Conservation (phyloP, 2,113 vertebrate genomes). For the Megaceryle maxima region DNA sequence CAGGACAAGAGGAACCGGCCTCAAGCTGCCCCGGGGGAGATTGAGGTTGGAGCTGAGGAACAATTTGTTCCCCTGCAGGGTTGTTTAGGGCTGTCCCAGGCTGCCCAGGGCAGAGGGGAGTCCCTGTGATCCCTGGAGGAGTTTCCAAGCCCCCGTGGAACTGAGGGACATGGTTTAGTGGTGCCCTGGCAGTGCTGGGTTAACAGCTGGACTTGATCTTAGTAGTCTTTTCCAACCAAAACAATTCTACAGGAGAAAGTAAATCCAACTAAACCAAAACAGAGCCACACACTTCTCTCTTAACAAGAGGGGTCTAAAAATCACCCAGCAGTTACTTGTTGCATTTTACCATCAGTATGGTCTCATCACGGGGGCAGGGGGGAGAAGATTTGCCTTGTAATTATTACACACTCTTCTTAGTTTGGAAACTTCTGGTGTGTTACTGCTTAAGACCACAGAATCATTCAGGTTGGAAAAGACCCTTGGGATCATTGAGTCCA, state of each 20-base stretch:
- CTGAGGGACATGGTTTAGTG: not conserved
- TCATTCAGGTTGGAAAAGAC: too few relatives aligned
- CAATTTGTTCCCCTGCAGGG: not conserved
- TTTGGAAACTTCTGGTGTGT: not conserved
- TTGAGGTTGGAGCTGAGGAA: not conserved
- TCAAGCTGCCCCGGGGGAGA: too few relatives aligned
- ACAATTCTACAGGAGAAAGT: not conserved
- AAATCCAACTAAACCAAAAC: not conserved
- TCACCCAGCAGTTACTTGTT: too few relatives aligned
- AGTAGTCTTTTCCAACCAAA: not conserved
- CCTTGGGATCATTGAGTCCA: too few relatives aligned
- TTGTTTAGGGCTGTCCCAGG: not conserved
- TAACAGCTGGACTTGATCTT: not conserved
- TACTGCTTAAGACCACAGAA: not conserved
- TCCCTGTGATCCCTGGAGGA: not conserved
- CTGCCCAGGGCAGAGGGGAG: not conserved
- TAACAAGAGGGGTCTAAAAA: not conserved
- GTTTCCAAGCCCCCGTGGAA: not conserved
- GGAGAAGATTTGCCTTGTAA: not conserved
- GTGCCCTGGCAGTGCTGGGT: not conserved
- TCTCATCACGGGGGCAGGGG: fast-evolving
- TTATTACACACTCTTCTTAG: not conserved
- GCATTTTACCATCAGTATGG: fast-evolving
- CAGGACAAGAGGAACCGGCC: too few relatives aligned
- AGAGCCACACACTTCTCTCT: not conserved